These are phyloP conservation scores for Myotis planiceps DNA, from an alignment of 2,797 vertebrate species.

Conservation along the genomic window DNA sequence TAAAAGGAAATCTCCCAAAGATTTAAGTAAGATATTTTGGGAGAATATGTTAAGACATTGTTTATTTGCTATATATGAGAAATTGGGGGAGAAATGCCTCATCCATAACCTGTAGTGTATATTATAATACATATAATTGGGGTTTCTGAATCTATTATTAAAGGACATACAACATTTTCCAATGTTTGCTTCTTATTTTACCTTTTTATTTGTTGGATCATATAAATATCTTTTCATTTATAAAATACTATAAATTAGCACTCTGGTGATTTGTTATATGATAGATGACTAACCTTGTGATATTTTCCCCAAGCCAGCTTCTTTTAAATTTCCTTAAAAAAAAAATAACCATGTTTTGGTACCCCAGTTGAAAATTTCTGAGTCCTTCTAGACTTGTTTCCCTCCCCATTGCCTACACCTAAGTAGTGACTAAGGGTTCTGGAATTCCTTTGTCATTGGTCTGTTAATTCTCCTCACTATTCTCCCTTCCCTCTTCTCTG, in stretches of 20 bases:
- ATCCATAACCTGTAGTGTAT: neutral
- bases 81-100: constrained; percentile 43
- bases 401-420: neutral
- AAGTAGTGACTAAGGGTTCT: neutral
- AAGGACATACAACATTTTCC: neutral
- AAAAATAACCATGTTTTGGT: neutral
- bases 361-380: neutral
- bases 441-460: neutral
- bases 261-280: constrained; percentile 9
- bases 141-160: neutral
- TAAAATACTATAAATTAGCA: constrained; percentile 31
- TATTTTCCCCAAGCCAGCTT: neutral
- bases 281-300: constrained; percentile 14
- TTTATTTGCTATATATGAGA: constrained; percentile 57
- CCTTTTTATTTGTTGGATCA: neutral
- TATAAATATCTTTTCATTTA: constrained; percentile 29
- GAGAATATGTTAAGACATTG: neutral
- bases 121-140: neutral
- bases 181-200: constrained; percentile 58
- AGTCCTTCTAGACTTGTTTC: neutral
- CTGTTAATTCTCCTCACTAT: neutral
- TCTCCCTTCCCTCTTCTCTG: neutral
- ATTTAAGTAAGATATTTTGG: constrained; percentile 32
- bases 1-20: constrained; percentile 46
- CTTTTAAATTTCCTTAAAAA: constrained; percentile 20